Conservation (phyloP, 2,113 vertebrate genomes). For the Chloroceryle aenea region DNA sequence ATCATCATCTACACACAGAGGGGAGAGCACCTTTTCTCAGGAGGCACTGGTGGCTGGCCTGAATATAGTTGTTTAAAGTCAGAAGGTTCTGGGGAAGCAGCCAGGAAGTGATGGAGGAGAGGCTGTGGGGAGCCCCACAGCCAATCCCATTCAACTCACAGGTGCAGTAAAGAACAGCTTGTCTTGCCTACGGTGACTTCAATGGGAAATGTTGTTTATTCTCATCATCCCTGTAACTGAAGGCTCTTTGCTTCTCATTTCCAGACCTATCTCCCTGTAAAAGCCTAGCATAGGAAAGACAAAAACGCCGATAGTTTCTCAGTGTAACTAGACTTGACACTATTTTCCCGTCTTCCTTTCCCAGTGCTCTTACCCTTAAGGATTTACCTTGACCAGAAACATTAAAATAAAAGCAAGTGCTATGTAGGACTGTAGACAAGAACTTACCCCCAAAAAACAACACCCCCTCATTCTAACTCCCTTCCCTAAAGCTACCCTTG, state of each 20-base stretch:
- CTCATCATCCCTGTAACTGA: neutral
- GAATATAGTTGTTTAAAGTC: neutral
- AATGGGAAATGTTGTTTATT: neutral
- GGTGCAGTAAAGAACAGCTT: neutral
- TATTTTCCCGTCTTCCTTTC: neutral
- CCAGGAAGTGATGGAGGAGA: neutral
- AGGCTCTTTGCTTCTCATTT: neutral
- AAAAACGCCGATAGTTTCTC: neutral
- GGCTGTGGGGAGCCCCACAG: fast-evolving
- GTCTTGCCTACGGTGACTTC: neutral
- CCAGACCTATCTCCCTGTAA: neutral
- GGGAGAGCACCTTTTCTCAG: neutral
- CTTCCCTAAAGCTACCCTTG: neutral
- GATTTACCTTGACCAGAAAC: neutral
- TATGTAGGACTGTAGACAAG: neutral
- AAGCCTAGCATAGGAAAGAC: neutral
- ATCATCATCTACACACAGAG: neutral
- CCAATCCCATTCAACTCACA: neutral
- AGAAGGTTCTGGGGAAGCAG: neutral
- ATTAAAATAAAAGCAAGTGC: neutral
- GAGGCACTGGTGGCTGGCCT: neutral
- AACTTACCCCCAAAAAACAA: neutral
- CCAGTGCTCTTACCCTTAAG: neutral
- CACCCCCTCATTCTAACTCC: neutral
- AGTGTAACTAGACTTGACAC: neutral